phyloP scores from a whole-genome alignment of 2,113 vertebrate species.

The Ramphastos sulfuratus region DNA sequence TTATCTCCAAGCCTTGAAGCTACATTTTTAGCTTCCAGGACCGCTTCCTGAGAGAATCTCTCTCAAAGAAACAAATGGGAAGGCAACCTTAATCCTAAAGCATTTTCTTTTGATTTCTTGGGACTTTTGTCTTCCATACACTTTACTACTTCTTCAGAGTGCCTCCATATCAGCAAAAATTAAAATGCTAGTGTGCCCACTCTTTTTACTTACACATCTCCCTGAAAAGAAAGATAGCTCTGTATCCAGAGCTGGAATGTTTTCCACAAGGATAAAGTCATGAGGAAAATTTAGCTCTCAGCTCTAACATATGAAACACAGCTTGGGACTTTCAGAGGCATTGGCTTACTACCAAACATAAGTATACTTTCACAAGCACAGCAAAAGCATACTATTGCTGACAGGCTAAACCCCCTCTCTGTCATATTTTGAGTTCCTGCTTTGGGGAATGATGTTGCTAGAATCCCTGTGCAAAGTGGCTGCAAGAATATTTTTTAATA shows the following conservation, averaged over 20 bases:
- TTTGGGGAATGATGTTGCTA: neutral
- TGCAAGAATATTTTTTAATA: neutral
- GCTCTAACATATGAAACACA: neutral
- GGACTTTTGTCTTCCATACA: neutral
- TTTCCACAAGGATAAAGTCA: neutral
- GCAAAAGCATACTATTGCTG: neutral
- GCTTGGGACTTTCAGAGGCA: neutral
- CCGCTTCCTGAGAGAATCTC: neutral
- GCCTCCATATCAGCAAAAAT: neutral
- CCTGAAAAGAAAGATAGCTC: neutral
- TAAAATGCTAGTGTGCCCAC: neutral
- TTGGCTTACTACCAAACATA: neutral
- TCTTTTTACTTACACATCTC: neutral
- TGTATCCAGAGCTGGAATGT: neutral
- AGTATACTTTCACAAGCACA: neutral
- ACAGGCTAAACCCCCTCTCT: neutral
- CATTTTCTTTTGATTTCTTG: neutral
- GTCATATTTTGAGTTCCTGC: neutral
- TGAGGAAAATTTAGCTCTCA: neutral
- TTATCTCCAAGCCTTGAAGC: neutral
- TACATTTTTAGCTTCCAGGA: neutral
- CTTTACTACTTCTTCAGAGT: neutral
- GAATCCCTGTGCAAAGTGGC: neutral
- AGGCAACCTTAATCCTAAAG: neutral
- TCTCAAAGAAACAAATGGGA: neutral